Percentiles rank a stretch among this genome's conserved stretches.
phyloP scores from a whole-genome alignment of 2,888 invertebrate species.

The Lagria hirta region DNA sequence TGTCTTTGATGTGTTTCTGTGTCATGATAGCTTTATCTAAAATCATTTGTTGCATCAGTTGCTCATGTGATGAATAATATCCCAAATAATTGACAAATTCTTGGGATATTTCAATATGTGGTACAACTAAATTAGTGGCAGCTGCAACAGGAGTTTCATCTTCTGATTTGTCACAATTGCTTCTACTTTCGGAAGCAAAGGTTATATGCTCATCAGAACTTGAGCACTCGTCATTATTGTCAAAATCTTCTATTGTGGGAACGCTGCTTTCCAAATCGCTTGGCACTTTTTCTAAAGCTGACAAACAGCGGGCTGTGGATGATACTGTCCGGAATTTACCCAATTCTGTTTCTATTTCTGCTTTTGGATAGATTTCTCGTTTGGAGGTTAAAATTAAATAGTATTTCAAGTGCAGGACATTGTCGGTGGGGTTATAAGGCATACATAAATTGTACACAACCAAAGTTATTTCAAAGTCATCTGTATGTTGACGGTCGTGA shows the following conservation, averaged over 20 bases:
- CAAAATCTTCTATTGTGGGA: slow-evolving; percentile 28
- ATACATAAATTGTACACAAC: slow-evolving; percentile 63
- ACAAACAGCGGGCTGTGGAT: slow-evolving; percentile 41
- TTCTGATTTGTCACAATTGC: slow-evolving; percentile 30
- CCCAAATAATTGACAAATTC: slow-evolving; percentile 70
- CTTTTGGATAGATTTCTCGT: slow-evolving; percentile 63
- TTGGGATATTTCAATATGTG: slow-evolving; percentile 54
- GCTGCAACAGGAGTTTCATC: slow-evolving; percentile 14
- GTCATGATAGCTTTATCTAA: slow-evolving; percentile 60
- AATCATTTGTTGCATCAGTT: slow-evolving; percentile 64
- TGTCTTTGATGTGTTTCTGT: slow-evolving; percentile 59
- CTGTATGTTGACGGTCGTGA: slow-evolving; percentile 62
- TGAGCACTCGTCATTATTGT: slow-evolving; percentile 22
- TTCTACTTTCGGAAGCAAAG: slow-evolving; percentile 27
- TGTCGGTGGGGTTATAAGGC: slow-evolving; percentile 44
- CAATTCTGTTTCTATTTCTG: slow-evolving; percentile 60
- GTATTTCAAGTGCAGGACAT: slow-evolving; percentile 58
- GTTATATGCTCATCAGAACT: slow-evolving; percentile 36
- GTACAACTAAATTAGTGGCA: slow-evolving; percentile 20
- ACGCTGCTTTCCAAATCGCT: slow-evolving; percentile 30
- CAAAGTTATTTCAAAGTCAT: slow-evolving; percentile 69
- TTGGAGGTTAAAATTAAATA: slow-evolving; percentile 64
- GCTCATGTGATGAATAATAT: slow-evolving; percentile 69
- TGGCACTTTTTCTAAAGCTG: slow-evolving; percentile 35
- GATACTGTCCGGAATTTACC: slow-evolving; percentile 66